These are phyloP conservation scores for Bombyx mori DNA, from an alignment of 1,140 invertebrate genomes.

Conservation along the genomic window DNA sequence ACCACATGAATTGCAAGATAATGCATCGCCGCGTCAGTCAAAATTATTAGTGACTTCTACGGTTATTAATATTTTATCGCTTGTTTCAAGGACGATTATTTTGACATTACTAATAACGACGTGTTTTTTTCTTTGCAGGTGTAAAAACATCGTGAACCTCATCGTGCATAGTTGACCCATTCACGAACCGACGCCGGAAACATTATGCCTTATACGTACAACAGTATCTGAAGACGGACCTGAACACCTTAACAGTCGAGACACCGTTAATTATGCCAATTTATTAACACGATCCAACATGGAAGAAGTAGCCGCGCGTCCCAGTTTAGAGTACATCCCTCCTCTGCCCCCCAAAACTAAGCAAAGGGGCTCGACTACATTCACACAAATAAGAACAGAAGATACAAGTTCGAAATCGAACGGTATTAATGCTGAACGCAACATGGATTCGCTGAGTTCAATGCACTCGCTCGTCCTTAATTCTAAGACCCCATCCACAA, in stretches of 20 bases:
- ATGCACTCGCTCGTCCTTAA: slow-evolving; percentile 70
- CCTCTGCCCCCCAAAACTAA: slow-evolving; percentile 49
- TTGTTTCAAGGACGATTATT: not conserved
- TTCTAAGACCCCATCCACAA: slow-evolving; percentile 69
- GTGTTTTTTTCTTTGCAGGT: slow-evolving; percentile 47
- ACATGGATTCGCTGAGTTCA: slow-evolving; percentile 62
- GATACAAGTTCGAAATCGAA: slow-evolving; percentile 40
- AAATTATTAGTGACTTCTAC: too few relatives aligned
- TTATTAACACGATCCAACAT: slow-evolving; percentile 45
- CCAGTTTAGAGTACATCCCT: slow-evolving; percentile 56
- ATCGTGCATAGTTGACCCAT: slow-evolving; percentile 55
- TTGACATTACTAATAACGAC: slow-evolving; percentile 11
- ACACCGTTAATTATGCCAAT: slow-evolving; percentile 62
- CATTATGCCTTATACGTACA: slow-evolving; percentile 64
- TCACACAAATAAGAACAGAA: slow-evolving; percentile 57
- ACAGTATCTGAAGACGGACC: slow-evolving; percentile 47
- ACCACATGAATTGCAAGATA: too few relatives aligned
- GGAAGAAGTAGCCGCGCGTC: slow-evolving; percentile 55
- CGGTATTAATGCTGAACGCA: slow-evolving; percentile 26
- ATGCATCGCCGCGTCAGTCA: too few relatives aligned
- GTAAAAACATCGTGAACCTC: slow-evolving; percentile 35
- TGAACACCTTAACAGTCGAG: slow-evolving; percentile 47
- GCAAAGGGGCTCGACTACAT: slow-evolving; percentile 52
- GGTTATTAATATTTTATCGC: not conserved
- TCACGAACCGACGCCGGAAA: slow-evolving; percentile 51